Base-by-base conservation (phyloP, 2,888 invertebrate genomes). In the Anagyrus pseudococci region DNA sequence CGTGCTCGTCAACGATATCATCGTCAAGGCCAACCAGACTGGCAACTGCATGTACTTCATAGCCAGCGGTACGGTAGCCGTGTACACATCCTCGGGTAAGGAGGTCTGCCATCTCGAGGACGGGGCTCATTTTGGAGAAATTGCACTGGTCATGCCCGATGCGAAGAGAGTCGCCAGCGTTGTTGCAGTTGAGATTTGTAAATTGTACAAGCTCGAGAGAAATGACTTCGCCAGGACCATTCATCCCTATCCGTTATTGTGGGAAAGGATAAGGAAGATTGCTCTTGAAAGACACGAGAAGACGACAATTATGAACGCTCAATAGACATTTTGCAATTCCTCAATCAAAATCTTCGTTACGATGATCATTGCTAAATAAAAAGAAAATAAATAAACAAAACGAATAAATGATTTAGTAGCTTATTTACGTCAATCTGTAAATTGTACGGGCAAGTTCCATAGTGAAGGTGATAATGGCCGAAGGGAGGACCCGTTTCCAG, bases 1-100 rank as follows among this genome's bases (percentile, higher is more conserved):
- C 22, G 85, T 83, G 67, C 71, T 86, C 29, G 80, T 83, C 1
- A 84, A 85, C 64, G 86, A 86, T 68, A 80, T 85, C 1, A 85
- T 86, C 41, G 79, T 85, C 0, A 78, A 82, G 62, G 83, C 82
- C 1, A 82, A 83, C 66, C 82, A 83, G 6, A 71, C 78, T 1
- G 86, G 85, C 0, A 80, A 84, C 61, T 83, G 83, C 56, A 86
- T 86, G 86, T 86, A 84, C 69, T 86, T 86, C 69, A 85, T 86
- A 60, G 83, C 83, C 1, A 82, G 78, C 17, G 86, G 86, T 3
- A 84, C 85, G 0, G 85, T 86, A 1, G 85, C 85, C 0, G 81
- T 85, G 57, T 85, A 83, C 67, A 84, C 84, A 1, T 72, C 75
- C 50, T 80, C 81, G 0, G 85, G 85, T 0, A 77, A 74, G 54